Evolutionary conservation across 2,888 invertebrate species (phyloP).

Genomic region (Panopea generosa): DNA sequence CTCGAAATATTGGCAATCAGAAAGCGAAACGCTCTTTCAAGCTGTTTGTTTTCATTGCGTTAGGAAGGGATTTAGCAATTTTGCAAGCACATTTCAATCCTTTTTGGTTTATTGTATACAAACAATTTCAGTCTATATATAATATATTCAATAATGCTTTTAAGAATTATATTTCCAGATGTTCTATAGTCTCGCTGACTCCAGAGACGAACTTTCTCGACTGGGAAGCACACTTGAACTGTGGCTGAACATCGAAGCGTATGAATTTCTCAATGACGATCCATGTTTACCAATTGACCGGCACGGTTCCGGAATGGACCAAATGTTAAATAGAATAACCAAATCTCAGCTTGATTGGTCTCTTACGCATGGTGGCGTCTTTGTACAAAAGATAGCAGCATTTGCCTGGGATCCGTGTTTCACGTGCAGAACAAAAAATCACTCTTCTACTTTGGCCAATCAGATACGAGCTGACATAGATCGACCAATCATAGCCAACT

Average conservation of each 20-base stretch:
- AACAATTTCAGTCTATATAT: too few relatives aligned
- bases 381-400: slow-evolving; percentile 71
- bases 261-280: slow-evolving; percentile 68
- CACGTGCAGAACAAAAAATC: slow-evolving; percentile 67
- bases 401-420: slow-evolving; percentile 79
- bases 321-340: slow-evolving; percentile 63
- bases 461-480: slow-evolving; percentile 63
- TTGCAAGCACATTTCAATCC: too few relatives aligned
- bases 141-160: too few relatives aligned
- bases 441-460: slow-evolving; percentile 50
- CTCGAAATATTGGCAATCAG: too few relatives aligned
- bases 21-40: too few relatives aligned
- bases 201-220: slow-evolving; percentile 33
- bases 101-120: too few relatives aligned
- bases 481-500: slow-evolving; percentile 74
- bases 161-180: slow-evolving; percentile 39
- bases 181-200: slow-evolving; percentile 47
- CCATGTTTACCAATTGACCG: slow-evolving; percentile 74
- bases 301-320: slow-evolving; percentile 65
- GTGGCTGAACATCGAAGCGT: slow-evolving; percentile 78
- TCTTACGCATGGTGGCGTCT: slow-evolving; percentile 68
- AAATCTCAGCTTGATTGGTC: slow-evolving; percentile 74
- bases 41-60: too few relatives aligned
- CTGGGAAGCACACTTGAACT: slow-evolving; percentile 57
- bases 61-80: too few relatives aligned